Evolutionary conservation across 2,797 vertebrate species (phyloP).

Genomic region (Gymnothorax reevesii): DNA sequence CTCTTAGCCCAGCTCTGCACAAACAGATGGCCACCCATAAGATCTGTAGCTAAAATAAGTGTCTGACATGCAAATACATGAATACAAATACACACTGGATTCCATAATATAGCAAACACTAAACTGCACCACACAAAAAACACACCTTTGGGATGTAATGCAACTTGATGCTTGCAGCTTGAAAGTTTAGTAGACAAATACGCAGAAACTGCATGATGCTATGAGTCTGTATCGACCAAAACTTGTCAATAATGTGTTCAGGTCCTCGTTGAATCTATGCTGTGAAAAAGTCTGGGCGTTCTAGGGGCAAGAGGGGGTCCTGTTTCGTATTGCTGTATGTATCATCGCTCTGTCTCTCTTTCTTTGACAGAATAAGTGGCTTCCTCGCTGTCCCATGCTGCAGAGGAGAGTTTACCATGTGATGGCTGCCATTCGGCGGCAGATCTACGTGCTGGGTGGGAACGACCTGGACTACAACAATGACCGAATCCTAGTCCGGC

Average conservation of each 20-base stretch:
- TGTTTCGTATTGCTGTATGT: conserved; percentile 45
- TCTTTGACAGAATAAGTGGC: conserved; percentile 85
- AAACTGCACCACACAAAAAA: conserved; percentile 50
- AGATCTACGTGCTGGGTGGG: conserved; percentile 91
- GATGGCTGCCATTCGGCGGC: conserved; percentile 90
- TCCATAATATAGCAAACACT: conserved; percentile 35
- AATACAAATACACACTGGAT: conserved; percentile 33
- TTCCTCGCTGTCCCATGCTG: conserved; percentile 89
- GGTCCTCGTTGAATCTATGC: no score
- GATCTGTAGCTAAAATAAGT: conserved; percentile 65
- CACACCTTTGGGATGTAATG: neutral
- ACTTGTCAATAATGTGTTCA: no score
- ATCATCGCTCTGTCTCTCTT: conserved; percentile 41
- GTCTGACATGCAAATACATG: conserved; percentile 43
- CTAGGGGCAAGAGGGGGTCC: no score
- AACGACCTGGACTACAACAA: conserved; percentile 98
- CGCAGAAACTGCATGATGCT: no score
- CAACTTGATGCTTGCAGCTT: neutral
- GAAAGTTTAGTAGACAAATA: no score
- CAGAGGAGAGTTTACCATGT: conserved; percentile 96
- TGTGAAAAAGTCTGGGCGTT: no score
- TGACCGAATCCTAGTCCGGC: conserved; percentile 90
- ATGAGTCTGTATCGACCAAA: no score
- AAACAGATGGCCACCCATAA: conserved; percentile 79
- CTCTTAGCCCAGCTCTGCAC: conserved; percentile 64